These are phyloP conservation scores for Heterohyrax brucei DNA, from an alignment of 2,797 vertebrate genomes.

Conservation along the genomic window DNA sequence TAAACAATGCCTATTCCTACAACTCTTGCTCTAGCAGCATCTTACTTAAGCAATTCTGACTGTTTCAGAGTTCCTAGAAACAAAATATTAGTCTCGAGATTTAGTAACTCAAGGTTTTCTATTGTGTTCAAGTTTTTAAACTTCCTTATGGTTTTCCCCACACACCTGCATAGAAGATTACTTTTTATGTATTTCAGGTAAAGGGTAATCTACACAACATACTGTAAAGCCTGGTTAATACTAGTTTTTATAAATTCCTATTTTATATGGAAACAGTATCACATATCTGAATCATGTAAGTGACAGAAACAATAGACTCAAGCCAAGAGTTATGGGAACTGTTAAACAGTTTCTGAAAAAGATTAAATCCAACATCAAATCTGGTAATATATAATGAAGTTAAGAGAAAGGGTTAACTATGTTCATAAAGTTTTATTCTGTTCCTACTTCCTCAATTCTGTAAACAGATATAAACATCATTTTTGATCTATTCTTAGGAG, in stretches of 20 bases:
- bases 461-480: conserved; percentile 65
- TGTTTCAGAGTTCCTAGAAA: conserved; percentile 8
- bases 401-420: conserved; percentile 54
- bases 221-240: conserved; percentile 30
- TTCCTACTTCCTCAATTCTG: conserved; percentile 73
- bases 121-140: background rate
- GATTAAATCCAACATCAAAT: background rate
- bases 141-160: conserved; percentile 2
- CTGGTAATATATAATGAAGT: background rate
- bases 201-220: conserved; percentile 38
- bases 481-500: conserved; percentile 80
- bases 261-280: background rate
- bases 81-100: background rate
- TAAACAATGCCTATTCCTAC: background rate
- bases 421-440: conserved; percentile 11
- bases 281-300: background rate
- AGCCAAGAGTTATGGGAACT: background rate
- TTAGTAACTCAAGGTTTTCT: conserved; percentile 5
- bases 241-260: conserved; percentile 12
- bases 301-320: background rate
- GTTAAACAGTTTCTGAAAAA: conserved; percentile 2
- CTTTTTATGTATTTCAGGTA: conserved; percentile 25
- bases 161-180: conserved; percentile 28
- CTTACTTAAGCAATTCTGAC: background rate
- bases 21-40: conserved; percentile 12